Evolutionary conservation across 37 sponge, comb jelly and placozoan genomes (phyloP).

Genomic region (Bolinopsis microptera): DNA sequence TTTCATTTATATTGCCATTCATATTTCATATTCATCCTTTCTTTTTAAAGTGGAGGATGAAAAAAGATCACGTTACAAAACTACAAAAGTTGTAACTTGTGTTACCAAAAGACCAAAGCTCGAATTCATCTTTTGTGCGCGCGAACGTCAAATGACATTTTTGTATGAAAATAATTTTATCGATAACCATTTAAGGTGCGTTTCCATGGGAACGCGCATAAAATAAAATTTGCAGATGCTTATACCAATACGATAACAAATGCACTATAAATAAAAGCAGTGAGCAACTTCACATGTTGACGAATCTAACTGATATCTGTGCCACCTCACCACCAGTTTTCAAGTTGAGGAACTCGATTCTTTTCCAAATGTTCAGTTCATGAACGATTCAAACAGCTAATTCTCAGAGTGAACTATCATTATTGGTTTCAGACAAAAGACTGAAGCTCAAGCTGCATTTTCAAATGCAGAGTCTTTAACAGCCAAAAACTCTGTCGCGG

Average conservation of each 20-base stretch:
- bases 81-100: neutral
- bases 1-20: too few species aligned
- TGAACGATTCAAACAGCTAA: too few species aligned
- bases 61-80: too few species aligned
- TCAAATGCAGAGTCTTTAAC: neutral
- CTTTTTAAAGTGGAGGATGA: too few species aligned
- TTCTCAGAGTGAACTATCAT: too few species aligned
- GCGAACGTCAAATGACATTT: neutral
- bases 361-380: too few species aligned
- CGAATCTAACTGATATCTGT: too few species aligned
- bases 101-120: neutral
- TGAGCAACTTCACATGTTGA: too few species aligned
- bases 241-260: neutral
- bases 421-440: neutral
- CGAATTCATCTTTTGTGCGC: neutral
- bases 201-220: neutral
- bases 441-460: conserved; percentile 55
- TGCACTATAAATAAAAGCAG: too few species aligned
- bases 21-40: too few species aligned
- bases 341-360: too few species aligned
- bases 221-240: too few species aligned
- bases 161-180: neutral
- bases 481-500: conserved; percentile 11
- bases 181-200: conserved; percentile 31
- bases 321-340: neutral